These are phyloP conservation scores for Prionailurus viverrinus DNA, from an alignment of 2,113 vertebrate genomes.

Conservation along the genomic window DNA sequence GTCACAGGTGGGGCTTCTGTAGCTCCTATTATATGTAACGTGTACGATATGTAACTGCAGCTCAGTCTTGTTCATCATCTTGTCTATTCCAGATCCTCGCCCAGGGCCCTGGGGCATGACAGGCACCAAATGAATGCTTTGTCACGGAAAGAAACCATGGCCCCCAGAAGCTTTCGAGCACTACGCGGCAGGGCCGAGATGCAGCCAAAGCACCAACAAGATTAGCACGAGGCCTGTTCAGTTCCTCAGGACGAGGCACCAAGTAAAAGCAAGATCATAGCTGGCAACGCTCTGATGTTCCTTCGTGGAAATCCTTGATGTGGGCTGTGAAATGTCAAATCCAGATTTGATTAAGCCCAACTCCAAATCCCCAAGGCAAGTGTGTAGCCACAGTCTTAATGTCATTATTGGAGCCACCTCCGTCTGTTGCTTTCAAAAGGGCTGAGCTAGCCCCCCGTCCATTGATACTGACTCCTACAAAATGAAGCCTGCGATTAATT, in stretches of 20 bases:
- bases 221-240: constrained; percentile 59
- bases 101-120: neutral
- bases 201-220: constrained; percentile 3
- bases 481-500: constrained; percentile 78
- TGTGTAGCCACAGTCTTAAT: constrained; percentile 67
- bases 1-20: neutral
- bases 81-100: neutral
- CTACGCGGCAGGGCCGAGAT: neutral
- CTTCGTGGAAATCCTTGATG: constrained; percentile 74
- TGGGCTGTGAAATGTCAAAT: constrained; percentile 78
- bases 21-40: neutral
- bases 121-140: neutral
- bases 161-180: neutral
- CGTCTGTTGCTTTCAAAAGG: constrained; percentile 73
- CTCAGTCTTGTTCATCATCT: neutral
- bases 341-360: constrained; percentile 72
- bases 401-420: constrained; percentile 72
- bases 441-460: constrained; percentile 74
- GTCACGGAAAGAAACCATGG: neutral
- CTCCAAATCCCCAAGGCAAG: constrained; percentile 77
- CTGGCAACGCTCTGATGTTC: neutral
- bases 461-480: constrained; percentile 58
- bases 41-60: too few species aligned
- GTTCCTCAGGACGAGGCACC: constrained; percentile 20
- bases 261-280: neutral